These are phyloP conservation scores for Lucilia sericata DNA, from an alignment of 1,140 invertebrate genomes.

Conservation along the genomic window DNA sequence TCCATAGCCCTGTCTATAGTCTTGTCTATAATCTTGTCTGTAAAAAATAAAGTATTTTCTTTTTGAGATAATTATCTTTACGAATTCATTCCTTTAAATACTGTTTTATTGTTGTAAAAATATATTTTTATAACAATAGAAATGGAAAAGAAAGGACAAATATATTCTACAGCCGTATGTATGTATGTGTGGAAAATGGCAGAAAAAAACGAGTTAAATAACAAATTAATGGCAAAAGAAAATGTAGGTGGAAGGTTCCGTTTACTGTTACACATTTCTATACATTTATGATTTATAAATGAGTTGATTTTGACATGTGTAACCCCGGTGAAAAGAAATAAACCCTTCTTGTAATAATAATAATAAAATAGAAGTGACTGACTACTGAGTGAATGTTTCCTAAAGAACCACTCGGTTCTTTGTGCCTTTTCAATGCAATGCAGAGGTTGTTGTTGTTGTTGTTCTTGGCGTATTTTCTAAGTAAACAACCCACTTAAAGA, in stretches of 20 bases:
- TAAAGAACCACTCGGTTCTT: neutral
- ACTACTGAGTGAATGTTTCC: neutral
- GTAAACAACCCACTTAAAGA: slow-evolving; percentile 13
- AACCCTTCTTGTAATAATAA: no score
- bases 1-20: no score
- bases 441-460: neutral
- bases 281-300: neutral
- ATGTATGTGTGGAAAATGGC: no score
- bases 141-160: neutral
- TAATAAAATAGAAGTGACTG: no score
- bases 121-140: neutral
- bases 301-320: neutral
- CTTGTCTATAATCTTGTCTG: no score
- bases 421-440: neutral
- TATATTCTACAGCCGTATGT: no score
- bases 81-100: no score
- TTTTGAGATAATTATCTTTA: no score
- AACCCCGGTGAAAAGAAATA: neutral
- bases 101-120: no score
- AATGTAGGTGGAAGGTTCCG: neutral
- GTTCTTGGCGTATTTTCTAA: no score
- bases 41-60: no score
- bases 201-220: neutral
- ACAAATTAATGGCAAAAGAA: neutral
- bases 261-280: neutral